phyloP scores from a whole-genome alignment of 2,888 invertebrate genomes.

The Brachycybe producta region DNA sequence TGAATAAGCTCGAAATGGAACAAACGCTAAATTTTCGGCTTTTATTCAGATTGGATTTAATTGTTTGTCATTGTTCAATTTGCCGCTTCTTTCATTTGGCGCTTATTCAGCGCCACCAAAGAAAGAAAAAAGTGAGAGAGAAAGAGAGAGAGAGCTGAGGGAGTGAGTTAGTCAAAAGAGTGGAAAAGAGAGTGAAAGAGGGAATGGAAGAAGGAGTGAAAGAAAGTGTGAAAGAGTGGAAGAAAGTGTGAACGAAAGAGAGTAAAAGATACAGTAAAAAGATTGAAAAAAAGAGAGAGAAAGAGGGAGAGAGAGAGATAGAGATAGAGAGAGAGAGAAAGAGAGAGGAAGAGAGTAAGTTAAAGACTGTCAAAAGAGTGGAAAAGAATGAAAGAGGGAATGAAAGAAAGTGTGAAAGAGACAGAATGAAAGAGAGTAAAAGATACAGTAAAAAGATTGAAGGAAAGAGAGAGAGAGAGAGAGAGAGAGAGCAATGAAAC shows the following conservation, averaged over 20 bases:
- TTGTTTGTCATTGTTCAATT: no score
- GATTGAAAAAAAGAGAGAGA: background rate
- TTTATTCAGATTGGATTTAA: no score
- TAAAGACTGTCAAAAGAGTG: constrained; percentile 20
- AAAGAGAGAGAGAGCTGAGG: no score
- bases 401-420: constrained; percentile 41
- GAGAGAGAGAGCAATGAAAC: constrained; percentile 11
- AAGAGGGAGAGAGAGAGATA: background rate
- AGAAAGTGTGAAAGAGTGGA: background rate
- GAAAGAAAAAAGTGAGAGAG: no score
- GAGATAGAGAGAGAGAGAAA: background rate
- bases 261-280: background rate
- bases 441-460: constrained; percentile 7
- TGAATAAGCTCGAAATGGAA: no score
- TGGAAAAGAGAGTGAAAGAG: background rate
- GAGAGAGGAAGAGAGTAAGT: constrained; percentile 20
- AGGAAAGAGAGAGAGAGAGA: constrained; percentile 3
- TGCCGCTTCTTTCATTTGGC: no score
- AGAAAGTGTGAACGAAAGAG: background rate
- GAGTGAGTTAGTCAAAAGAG: no score
- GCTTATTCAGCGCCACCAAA: no score
- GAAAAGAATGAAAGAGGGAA: constrained; percentile 31
- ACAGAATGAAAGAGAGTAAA: background rate
- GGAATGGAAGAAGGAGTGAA: background rate
- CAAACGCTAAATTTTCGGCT: no score